Percentiles rank a stretch among this genome's conserved stretches.
Evolutionary conservation across 2,888 invertebrate species (phyloP).

Genomic region (Cantharis lateralis): DNA sequence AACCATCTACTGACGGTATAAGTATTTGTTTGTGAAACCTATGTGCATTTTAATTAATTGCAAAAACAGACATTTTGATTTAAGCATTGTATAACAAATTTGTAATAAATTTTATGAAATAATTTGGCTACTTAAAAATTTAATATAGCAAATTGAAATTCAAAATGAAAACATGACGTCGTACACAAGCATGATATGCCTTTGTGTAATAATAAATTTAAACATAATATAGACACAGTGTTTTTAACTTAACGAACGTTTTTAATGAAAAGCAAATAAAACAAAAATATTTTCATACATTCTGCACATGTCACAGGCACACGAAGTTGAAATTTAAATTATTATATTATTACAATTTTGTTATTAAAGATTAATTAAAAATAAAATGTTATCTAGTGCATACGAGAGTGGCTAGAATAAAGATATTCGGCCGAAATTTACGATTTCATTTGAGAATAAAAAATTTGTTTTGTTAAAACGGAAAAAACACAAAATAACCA

Average conservation of each 20-base stretch:
- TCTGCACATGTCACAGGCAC: conserved; percentile 16
- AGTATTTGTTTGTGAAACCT: too few relatives aligned
- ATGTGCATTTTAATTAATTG: too few relatives aligned
- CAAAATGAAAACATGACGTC: conserved; percentile 8
- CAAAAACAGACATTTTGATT: neutral
- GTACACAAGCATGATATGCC: conserved; percentile 4
- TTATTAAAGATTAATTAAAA: neutral
- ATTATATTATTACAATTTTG: neutral
- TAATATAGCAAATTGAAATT: conserved; percentile 7
- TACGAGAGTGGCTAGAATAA: neutral
- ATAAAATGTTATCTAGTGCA: neutral
- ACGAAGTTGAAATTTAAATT: conserved; percentile 8
- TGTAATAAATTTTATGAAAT: neutral
- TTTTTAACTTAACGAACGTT: conserved; percentile 7
- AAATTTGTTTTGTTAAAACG: neutral
- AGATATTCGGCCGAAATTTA: neutral
- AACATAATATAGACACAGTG: neutral
- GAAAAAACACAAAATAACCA: neutral
- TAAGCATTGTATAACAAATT: neutral
- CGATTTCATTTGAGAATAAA: neutral
- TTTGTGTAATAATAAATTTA: conserved; percentile 5
- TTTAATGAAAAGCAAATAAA: conserved; percentile 24
- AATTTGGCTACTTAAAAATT: neutral
- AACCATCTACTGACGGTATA: too few relatives aligned
- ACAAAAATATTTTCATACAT: conserved; percentile 3